These are phyloP conservation scores for Hydrolagus affinis DNA, from an alignment of 2,113 vertebrate species.

Conservation along the genomic window DNA sequence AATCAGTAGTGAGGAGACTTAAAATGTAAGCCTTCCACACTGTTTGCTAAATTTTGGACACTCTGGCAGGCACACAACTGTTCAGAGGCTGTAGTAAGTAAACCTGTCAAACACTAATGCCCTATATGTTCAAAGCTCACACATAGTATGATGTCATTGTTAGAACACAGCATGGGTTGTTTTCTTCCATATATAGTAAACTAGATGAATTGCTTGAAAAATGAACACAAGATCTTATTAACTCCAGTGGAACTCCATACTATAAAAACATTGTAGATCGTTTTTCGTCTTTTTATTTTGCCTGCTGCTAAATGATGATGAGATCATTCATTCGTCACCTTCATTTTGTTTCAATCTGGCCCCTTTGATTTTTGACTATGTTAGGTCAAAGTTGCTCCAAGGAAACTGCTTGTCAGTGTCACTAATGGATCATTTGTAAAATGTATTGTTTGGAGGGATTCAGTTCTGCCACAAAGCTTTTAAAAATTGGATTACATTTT, in stretches of 20 bases:
- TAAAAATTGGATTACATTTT: no score
- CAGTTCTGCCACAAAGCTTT: no score
- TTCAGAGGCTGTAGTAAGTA: conserved; percentile 3
- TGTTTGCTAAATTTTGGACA: neutral
- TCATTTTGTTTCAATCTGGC: neutral
- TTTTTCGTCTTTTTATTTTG: neutral
- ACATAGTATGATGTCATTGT: conserved; percentile 18
- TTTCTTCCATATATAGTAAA: conserved; percentile 32
- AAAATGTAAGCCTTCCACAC: neutral
- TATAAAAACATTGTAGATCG: neutral
- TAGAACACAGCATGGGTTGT: neutral
- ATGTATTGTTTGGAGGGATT: neutral
- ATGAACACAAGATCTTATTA: conserved; percentile 13
- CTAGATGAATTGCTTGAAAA: conserved; percentile 1
- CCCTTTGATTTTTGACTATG: neutral
- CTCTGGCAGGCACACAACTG: neutral
- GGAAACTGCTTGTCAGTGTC: neutral
- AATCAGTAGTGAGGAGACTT: neutral
- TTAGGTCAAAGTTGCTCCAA: neutral
- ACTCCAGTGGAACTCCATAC: neutral
- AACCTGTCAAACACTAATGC: conserved; percentile 6
- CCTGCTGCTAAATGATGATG: neutral
- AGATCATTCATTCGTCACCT: neutral
- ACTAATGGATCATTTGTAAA: no score
- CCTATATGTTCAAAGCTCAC: neutral